Evolutionary conservation across 2,888 invertebrate species (phyloP).

Genomic region (Callosobruchus maculatus): DNA sequence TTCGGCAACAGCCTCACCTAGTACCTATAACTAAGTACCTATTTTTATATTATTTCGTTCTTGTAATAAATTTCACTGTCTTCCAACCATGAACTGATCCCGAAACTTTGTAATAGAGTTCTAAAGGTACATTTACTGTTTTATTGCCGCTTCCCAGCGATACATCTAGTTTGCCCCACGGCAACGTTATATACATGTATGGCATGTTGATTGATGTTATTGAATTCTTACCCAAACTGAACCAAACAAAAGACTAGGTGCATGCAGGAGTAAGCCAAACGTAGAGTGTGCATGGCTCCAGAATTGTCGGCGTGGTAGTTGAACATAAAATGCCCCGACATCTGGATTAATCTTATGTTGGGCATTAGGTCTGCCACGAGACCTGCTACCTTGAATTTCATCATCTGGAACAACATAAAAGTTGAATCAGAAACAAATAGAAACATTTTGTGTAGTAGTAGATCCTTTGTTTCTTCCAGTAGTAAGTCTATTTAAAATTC

Average conservation of each 20-base stretch:
- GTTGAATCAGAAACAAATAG: background rate
- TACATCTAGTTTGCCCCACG: too few relatives aligned
- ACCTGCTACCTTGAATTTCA: constrained; percentile 59
- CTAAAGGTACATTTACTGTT: too few relatives aligned
- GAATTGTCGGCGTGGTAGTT: constrained; percentile 66
- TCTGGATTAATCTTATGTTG: constrained; percentile 75
- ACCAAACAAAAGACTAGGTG: constrained; percentile 61
- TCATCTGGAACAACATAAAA: constrained; percentile 45
- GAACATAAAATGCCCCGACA: constrained; percentile 74
- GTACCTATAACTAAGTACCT: too few relatives aligned
- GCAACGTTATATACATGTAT: too few relatives aligned
- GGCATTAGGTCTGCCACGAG: constrained; percentile 83
- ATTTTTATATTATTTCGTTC: too few relatives aligned
- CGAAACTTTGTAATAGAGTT: too few relatives aligned
- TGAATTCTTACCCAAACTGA: constrained; percentile 53
- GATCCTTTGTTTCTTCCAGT: too few relatives aligned
- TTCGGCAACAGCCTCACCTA: too few relatives aligned
- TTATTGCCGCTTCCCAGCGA: background rate
- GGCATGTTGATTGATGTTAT: background rate
- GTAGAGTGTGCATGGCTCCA: constrained; percentile 53
- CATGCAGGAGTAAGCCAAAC: constrained; percentile 58
- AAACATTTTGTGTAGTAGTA: background rate
- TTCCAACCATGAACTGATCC: too few relatives aligned
- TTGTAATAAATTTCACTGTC: too few relatives aligned
- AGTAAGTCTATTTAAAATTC: too few relatives aligned